phyloP scores from a whole-genome alignment of 2,113 vertebrate genomes.

The Silurus glanis region DNA sequence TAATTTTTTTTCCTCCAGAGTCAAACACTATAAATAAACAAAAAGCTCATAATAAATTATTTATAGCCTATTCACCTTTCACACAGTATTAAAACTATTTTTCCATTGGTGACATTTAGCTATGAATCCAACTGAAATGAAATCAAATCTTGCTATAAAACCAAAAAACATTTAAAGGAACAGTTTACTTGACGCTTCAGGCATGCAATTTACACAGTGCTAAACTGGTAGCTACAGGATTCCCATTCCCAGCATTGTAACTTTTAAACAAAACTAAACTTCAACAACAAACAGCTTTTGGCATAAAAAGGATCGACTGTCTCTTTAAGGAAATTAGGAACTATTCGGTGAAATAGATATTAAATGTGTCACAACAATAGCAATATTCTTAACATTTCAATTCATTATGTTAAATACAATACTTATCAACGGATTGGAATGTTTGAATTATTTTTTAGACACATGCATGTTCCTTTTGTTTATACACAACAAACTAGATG shows the following conservation, averaged over 20 bases:
- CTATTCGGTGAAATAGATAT: neutral
- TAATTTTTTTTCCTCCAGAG: neutral
- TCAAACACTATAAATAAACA: constrained; percentile 26
- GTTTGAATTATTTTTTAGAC: too few species aligned
- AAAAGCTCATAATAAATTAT: constrained; percentile 2
- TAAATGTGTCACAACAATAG: neutral
- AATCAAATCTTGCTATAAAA: neutral
- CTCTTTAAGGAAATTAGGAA: neutral
- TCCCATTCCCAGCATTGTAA: neutral
- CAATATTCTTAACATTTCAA: neutral
- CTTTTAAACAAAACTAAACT: neutral
- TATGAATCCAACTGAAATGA: neutral
- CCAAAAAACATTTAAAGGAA: neutral
- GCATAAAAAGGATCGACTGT: neutral
- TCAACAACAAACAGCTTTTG: neutral
- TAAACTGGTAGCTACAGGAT: constrained; percentile 15
- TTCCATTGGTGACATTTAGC: constrained; percentile 5
- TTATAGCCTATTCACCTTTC: neutral
- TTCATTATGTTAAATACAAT: too few species aligned
- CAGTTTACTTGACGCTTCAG: neutral
- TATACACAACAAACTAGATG: too few species aligned
- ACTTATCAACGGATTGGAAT: too few species aligned
- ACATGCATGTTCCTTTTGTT: too few species aligned
- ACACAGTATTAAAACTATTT: constrained; percentile 13
- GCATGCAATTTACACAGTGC: neutral